Percentiles rank a stretch among this genome's conserved stretches.
Evolutionary conservation across 2,888 invertebrate species (phyloP).

Genomic region (Amblyteles armatorius): DNA sequence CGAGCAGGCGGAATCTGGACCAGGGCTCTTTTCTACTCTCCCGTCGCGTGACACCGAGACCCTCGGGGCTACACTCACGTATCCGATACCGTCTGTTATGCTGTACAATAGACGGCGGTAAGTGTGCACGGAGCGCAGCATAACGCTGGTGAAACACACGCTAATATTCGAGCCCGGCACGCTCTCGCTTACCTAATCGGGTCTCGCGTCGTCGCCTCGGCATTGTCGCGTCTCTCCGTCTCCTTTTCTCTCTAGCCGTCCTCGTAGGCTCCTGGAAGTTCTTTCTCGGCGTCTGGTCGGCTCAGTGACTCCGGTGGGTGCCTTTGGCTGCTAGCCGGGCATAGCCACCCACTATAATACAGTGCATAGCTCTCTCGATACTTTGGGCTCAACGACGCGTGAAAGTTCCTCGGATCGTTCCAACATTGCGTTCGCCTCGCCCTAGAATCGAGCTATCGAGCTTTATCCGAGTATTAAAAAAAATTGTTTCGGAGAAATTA

Average conservation of each 20-base stretch:
- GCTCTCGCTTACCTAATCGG: slow-evolving; percentile 78
- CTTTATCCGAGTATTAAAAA: slow-evolving; percentile 1
- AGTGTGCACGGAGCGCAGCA: slow-evolving; percentile 45
- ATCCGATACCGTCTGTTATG: slow-evolving; percentile 11
- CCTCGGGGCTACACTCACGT: slow-evolving; percentile 59
- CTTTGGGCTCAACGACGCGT: slow-evolving; percentile 76
- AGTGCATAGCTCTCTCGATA: slow-evolving; percentile 46
- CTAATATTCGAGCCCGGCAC: slow-evolving; percentile 68
- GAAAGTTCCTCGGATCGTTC: slow-evolving; percentile 70
- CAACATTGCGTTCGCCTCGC: slow-evolving; percentile 69
- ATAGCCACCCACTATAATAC: slow-evolving; percentile 26
- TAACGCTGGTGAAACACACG: slow-evolving; percentile 61
- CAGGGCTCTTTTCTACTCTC: slow-evolving; percentile 64
- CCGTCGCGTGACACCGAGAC: slow-evolving; percentile 69
- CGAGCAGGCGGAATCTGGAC: slow-evolving; percentile 69
- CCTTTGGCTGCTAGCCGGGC: slow-evolving; percentile 10
- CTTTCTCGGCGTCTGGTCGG: slow-evolving; percentile 24
- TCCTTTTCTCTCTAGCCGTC: slow-evolving; percentile 29
- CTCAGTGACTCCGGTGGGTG: slow-evolving; percentile 18
- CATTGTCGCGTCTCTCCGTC: slow-evolving; percentile 71
- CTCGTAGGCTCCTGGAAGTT: slow-evolving; percentile 44
- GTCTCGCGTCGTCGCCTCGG: slow-evolving; percentile 74
- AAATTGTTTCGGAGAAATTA: slow-evolving; percentile 5
- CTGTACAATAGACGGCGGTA: slow-evolving; percentile 11
- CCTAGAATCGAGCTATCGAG: slow-evolving; percentile 45